Base-by-base conservation (phyloP, 2,797 vertebrate species). In the Halcyon leucocephala region DNA sequence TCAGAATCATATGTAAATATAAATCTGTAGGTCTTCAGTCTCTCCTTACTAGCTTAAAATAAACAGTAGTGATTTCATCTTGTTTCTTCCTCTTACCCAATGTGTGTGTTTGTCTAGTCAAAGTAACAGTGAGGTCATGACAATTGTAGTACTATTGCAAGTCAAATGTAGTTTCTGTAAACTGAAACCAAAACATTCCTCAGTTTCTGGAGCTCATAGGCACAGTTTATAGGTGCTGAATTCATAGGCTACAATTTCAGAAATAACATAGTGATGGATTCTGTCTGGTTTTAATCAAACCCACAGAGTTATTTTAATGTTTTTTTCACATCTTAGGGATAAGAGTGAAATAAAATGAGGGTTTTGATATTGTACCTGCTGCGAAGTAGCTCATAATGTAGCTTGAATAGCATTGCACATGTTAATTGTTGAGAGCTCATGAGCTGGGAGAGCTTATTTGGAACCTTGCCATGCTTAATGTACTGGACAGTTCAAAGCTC, bases 401-500 rank as follows among this genome's bases (percentile, higher is more conserved):
- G 12, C 11, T 84, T 71, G 86, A 89, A 62, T 46, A 86, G 48
- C 54, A 66, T 67, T 84, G 58, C 46, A 28, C 2, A 2, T 77
- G 17, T 79, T 51, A 94, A 35, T 93, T 61, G 55, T 42, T 54
- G n/a, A 42, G 6, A 84, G 86, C 62, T 93, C 78, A 78, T 95
- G 9, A 17, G 33, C 31, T 71, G 73, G 37, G 49, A 82, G 86
- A 87, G 92, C 31, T 86, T 76, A 80, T 69, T 69, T 93, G 81
- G 13, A 93, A 64, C 49, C 29, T 89, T 86, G 91, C 86, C 81
- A 88, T 52, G 67, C 83, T 94, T 93, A 76, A 86, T 86, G 76
- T 65, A 66, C 60, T 89, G 88, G 95, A 76, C 94, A 91, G 93
- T 89, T 93, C 86, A 95, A 82, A 94, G 73, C 82, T 89, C 55